Evolutionary conservation across 2,888 invertebrate genomes (phyloP), one percentile per base, ranked within the genome.

Genomic region (Cheilosia variabilis): DNA sequence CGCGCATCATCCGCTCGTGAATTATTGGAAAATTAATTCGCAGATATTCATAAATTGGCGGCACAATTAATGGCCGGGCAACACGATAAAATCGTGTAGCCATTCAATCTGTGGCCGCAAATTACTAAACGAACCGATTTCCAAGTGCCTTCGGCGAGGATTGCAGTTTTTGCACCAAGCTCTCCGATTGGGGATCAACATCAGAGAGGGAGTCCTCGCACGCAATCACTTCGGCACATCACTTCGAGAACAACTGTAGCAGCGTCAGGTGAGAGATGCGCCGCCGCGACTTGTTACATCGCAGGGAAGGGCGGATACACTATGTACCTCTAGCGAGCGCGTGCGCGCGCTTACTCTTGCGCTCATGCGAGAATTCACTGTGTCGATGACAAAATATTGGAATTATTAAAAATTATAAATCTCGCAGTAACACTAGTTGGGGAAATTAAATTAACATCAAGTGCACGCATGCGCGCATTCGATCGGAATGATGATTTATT

Each of bases 11-110:
- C 71, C 34, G 45, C 68, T 60, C 52, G 87, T 87, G 87, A 87
- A 75, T 82, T 87, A 87, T 87, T 87, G 87, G 87, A 78, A 87
- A 82, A 87, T 87, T 82, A 87, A 87, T 87, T 87, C 73, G 78
- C 82, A 77, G 77, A 82, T 82, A 82, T 87, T 69, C 87, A 87
- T 87, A 87, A 87, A 87, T 87, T 87, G 82, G 87, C 87, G 87
- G 87, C 73, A 69, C 82, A 87, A 87, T 87, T 87, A 87, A 87
- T 87, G 77, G 78, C 65, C 87, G 55, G 63, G 37, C 77, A 62
- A 87, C 87, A 87, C 82, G 87, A 87, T 82, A 87, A 87, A 87
- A 37, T 82, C 82, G 73, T 87, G 87, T 87, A 65, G 73, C 87
- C 69, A 65, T 73, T 82, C 78, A 65, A 73, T 78, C 77, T 73